A percentile compares a stretch with the other conserved stretches of the same genome.
Evolutionary conservation across 2,797 vertebrate species (phyloP).

Genomic region (Siniperca obscura): DNA sequence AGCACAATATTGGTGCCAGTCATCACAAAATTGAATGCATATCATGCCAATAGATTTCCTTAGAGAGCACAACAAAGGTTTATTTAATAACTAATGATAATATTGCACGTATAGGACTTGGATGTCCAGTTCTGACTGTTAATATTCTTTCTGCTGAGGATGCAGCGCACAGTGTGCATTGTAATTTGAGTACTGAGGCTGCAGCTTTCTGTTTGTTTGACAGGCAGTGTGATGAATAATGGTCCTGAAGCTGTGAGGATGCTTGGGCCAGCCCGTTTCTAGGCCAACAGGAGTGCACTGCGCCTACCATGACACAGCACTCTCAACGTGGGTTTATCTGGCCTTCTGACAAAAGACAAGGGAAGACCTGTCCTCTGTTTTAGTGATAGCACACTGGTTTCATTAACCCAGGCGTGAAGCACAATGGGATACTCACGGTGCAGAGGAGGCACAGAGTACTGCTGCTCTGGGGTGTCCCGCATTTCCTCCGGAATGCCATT

Average conservation of each 20-base stretch:
- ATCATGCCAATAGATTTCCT: background rate
- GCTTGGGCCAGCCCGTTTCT: slow-evolving; percentile 43
- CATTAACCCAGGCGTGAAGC: slow-evolving; percentile 4
- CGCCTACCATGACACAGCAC: slow-evolving; percentile 76
- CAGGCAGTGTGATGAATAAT: slow-evolving; percentile 47
- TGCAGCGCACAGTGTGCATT: slow-evolving; percentile 21
- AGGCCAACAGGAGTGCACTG: slow-evolving; percentile 63
- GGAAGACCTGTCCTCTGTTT: slow-evolving; percentile 8
- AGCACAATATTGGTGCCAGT: background rate
- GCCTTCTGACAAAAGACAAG: slow-evolving; percentile 39
- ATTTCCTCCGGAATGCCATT: slow-evolving; percentile 87
- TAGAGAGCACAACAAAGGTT: background rate
- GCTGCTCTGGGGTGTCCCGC: slow-evolving; percentile 82
- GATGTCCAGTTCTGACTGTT: background rate
- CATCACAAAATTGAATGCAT: background rate
- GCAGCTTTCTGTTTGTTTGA: slow-evolving; percentile 43
- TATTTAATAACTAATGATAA: background rate
- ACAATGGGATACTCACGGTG: slow-evolving; percentile 84
- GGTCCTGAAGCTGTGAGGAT: slow-evolving; percentile 73
- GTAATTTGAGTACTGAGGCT: slow-evolving; percentile 46
- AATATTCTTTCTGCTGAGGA: slow-evolving; percentile 25
- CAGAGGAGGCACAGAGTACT: slow-evolving; percentile 84
- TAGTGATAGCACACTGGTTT: slow-evolving; percentile 6
- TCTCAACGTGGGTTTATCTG: slow-evolving; percentile 37
- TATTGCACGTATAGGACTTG: background rate